These are phyloP conservation scores for Danionella dracula DNA, from an alignment of 2,797 vertebrate species.

Conservation along the genomic window DNA sequence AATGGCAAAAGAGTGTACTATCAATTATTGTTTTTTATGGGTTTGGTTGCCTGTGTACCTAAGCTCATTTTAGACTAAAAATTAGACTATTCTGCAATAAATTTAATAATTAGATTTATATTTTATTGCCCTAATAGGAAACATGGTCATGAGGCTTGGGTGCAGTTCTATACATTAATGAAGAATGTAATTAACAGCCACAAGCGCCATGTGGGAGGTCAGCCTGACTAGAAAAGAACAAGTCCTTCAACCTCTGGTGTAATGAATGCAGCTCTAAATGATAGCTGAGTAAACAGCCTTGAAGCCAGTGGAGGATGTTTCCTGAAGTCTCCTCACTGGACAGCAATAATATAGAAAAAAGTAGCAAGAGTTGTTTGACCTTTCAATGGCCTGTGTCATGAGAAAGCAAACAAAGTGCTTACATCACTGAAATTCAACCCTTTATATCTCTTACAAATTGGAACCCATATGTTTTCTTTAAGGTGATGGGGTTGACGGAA, in stretches of 20 bases:
- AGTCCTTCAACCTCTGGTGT: slow-evolving; percentile 13
- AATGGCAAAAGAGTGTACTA: no score
- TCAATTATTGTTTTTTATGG: no score
- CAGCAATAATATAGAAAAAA: slow-evolving; percentile 11
- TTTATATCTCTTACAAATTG: background rate
- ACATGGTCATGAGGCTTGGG: background rate
- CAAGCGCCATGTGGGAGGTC: slow-evolving; percentile 13
- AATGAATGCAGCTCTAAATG: slow-evolving; percentile 18
- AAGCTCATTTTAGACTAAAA: no score
- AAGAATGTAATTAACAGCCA: slow-evolving; percentile 18
- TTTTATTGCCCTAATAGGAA: no score
- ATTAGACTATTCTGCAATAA: no score
- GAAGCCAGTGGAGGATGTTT: slow-evolving; percentile 13
- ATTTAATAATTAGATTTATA: no score
- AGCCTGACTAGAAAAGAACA: background rate
- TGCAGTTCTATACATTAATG: background rate
- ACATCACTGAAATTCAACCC: background rate
- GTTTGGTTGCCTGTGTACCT: no score
- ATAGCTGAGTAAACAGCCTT: slow-evolving; percentile 8
- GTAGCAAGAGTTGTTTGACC: background rate
- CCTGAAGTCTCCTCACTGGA: slow-evolving; percentile 4
- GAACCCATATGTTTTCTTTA: background rate
- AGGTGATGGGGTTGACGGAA: background rate
- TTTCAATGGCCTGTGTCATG: background rate
- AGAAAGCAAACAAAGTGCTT: slow-evolving; percentile 3